Evolutionary conservation across 2,113 vertebrate genomes (phyloP).

Genomic region (Turdus rufiventris): DNA sequence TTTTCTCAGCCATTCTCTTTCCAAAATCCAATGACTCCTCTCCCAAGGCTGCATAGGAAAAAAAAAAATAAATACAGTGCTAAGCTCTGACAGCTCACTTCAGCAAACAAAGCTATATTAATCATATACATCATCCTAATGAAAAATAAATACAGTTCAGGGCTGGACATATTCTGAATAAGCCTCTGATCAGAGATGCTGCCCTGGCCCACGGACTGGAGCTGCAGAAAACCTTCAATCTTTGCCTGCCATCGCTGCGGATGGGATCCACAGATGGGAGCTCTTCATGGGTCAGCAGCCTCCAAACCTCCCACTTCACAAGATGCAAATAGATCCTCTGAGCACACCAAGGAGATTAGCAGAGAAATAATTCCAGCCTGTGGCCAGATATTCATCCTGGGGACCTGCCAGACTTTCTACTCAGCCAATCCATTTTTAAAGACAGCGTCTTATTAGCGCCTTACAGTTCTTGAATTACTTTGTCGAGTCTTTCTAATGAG

Average conservation of each 20-base stretch:
- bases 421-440: conserved; percentile 53
- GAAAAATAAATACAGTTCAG: neutral
- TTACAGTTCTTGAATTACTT: conserved; percentile 38
- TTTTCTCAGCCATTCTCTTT: neutral
- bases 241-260: neutral
- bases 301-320: neutral
- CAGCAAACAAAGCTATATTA: neutral
- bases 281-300: neutral
- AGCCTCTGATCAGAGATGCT: neutral
- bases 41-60: neutral
- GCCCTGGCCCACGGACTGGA: neutral
- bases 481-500: conserved; percentile 20
- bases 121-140: neutral
- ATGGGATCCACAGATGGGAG: neutral
- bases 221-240: neutral
- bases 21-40: neutral
- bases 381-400: conserved; percentile 31
- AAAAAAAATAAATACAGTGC: neutral
- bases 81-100: neutral
- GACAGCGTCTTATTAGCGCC: conserved; percentile 19
- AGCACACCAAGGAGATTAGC: conserved; percentile 12
- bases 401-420: conserved; percentile 22
- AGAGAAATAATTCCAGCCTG: conserved; percentile 20
- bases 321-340: neutral
- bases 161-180: neutral